Conservation (phyloP, 2,888 invertebrate genomes). For the Pristionchus fissidentatus region DNA sequence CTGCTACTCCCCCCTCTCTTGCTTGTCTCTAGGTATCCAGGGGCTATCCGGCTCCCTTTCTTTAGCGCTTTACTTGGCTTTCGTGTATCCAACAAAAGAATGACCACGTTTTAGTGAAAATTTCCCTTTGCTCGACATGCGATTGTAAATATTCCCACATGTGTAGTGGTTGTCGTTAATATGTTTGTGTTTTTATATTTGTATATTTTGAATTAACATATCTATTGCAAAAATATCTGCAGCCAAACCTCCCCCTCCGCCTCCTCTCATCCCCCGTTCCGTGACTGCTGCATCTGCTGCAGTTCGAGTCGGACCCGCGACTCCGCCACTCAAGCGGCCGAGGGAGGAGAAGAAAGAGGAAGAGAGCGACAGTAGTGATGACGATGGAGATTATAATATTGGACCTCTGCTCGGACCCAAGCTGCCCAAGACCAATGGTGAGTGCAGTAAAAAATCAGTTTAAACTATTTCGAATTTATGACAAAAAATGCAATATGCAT, state of each 20-base stretch:
- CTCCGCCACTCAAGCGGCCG: neutral
- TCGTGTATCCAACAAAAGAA: too few species aligned
- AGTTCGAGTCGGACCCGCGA: neutral
- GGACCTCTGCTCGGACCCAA: neutral
- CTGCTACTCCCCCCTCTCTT: too few species aligned
- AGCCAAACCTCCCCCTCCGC: neutral
- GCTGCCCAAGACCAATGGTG: conserved; percentile 21
- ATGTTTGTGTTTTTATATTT: too few species aligned
- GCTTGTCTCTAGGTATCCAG: neutral
- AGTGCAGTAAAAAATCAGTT: too few species aligned
- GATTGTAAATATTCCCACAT: too few species aligned
- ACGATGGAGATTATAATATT: neutral
- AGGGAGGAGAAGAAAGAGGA: neutral
- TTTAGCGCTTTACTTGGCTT: too few species aligned
- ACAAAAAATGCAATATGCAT: too few species aligned
- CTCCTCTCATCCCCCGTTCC: conserved; percentile 12
- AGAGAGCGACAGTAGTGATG: neutral
- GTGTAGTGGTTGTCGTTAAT: too few species aligned
- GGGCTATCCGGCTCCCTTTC: too few species aligned
- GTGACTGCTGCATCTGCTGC: neutral
- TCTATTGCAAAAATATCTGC: neutral
- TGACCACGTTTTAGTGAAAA: too few species aligned
- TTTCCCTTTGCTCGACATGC: too few species aligned
- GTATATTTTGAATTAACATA: neutral
- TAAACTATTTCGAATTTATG: too few species aligned